These are phyloP conservation scores for Xylocampa areola DNA, from an alignment of 2,888 invertebrate species.

Conservation along the genomic window DNA sequence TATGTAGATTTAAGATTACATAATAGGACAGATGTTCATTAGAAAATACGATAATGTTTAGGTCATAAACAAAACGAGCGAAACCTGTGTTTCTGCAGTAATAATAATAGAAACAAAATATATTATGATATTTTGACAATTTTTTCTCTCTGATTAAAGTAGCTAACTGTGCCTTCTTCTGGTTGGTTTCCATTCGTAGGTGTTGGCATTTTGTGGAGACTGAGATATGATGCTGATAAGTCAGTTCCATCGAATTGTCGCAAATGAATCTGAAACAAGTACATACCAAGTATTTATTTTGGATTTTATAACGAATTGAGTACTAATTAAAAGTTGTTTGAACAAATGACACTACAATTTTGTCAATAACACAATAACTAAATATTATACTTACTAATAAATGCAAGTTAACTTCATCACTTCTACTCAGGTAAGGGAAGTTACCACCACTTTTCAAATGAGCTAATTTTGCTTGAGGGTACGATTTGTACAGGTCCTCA, in stretches of 20 bases:
- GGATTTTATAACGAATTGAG: background rate
- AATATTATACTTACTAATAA: conserved; percentile 91
- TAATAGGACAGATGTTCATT: background rate
- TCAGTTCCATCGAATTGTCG: conserved; percentile 92
- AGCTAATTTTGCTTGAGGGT: conserved; percentile 95
- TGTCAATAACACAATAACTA: no score
- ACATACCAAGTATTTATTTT: background rate
- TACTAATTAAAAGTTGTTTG: no score
- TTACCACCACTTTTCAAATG: conserved; percentile 97
- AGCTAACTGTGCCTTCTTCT: conserved; percentile 82
- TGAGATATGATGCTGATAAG: conserved; percentile 89
- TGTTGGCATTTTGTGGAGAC: conserved; percentile 79
- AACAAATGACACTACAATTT: no score
- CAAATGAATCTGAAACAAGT: conserved; percentile 91
- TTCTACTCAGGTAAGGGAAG: conserved; percentile 96
- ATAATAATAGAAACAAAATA: background rate
- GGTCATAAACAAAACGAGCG: conserved; percentile 9
- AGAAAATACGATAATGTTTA: background rate
- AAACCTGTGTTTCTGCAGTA: conserved; percentile 15
- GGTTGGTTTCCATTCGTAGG: conserved; percentile 62
- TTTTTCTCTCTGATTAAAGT: conserved; percentile 82
- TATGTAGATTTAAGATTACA: conserved; percentile 24
- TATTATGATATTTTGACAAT: conserved; percentile 78
- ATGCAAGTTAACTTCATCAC: conserved; percentile 96
- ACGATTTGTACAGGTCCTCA: conserved; percentile 95